Evolutionary conservation across 2,797 vertebrate species (phyloP).

Genomic region (Apogon hyalosoma): DNA sequence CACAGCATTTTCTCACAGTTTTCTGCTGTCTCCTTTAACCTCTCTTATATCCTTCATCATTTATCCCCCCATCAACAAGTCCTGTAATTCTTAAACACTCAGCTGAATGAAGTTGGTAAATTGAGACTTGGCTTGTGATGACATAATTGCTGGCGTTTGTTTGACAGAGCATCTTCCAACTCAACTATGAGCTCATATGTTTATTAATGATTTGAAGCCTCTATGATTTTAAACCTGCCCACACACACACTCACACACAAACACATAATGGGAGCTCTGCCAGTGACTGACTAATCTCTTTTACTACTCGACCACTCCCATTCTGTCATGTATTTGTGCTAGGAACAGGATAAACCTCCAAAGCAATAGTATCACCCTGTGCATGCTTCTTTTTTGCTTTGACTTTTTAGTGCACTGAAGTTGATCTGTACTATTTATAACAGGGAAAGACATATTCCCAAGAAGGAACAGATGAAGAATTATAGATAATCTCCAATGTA

Average conservation of each 20-base stretch:
- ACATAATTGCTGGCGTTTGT: constrained; percentile 49
- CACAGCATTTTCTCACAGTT: constrained; percentile 4
- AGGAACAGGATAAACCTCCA: constrained; percentile 51
- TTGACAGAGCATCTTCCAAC: constrained; percentile 42
- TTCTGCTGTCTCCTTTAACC: constrained; percentile 17
- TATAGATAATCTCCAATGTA: neutral
- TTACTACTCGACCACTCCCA: constrained; percentile 62
- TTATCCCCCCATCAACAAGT: constrained; percentile 9
- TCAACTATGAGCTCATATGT: constrained; percentile 56
- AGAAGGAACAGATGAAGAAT: neutral
- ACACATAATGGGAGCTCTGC: constrained; percentile 49
- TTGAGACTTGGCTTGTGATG: constrained; percentile 46
- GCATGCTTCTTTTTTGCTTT: constrained; percentile 26
- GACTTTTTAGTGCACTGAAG: constrained; percentile 14
- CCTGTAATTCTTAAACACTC: constrained; percentile 27
- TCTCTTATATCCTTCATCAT: constrained; percentile 7
- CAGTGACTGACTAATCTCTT: constrained; percentile 66
- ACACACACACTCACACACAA: constrained; percentile 19
- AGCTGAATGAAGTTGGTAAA: constrained; percentile 36
- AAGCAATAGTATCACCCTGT: constrained; percentile 40
- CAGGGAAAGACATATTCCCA: neutral
- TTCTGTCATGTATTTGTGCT: constrained; percentile 61
- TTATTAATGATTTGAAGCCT: constrained; percentile 65
- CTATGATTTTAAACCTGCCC: constrained; percentile 55
- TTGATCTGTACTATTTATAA: constrained; percentile 3